A percentile compares a stretch with the other conserved stretches of the same genome.
These are phyloP conservation scores for Subacronicta megacephala DNA, from an alignment of 2,888 invertebrate genomes.

Conservation along the genomic window DNA sequence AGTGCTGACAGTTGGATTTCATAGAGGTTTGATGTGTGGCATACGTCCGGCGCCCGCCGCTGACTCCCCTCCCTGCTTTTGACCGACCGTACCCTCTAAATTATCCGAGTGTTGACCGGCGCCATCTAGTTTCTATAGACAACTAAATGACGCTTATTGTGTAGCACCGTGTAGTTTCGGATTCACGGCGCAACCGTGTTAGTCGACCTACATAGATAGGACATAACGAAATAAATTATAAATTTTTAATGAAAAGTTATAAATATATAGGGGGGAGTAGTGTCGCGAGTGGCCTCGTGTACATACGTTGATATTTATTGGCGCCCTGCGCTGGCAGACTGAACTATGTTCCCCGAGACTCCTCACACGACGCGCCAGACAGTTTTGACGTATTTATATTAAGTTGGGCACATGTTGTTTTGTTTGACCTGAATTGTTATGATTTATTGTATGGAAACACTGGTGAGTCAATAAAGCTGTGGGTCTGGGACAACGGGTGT, in stretches of 20 bases:
- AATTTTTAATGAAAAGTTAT: constrained; percentile 83
- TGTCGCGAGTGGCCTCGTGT: constrained; percentile 85
- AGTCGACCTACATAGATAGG: constrained; percentile 87
- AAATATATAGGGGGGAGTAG: constrained; percentile 77
- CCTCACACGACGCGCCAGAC: constrained; percentile 81
- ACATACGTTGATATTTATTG: constrained; percentile 88
- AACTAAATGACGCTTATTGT: constrained; percentile 50
- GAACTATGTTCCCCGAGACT: constrained; percentile 71
- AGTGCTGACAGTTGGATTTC: constrained; percentile 27
- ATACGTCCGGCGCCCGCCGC: constrained; percentile 28
- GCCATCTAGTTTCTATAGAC: constrained; percentile 53
- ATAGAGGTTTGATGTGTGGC: constrained; percentile 9
- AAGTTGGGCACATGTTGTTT: constrained; percentile 88
- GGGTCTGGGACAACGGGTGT: constrained; percentile 88
- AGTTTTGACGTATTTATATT: constrained; percentile 85
- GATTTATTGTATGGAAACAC: constrained; percentile 89
- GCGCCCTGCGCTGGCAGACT: constrained; percentile 81
- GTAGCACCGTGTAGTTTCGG: constrained; percentile 49
- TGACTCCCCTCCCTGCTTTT: constrained; percentile 41
- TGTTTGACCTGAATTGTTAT: constrained; percentile 89
- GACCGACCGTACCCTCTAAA: constrained; percentile 47
- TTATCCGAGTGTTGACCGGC: constrained; percentile 52
- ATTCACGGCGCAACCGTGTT: constrained; percentile 62
- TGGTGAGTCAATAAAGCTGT: constrained; percentile 90
- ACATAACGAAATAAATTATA: constrained; percentile 88